These are phyloP conservation scores for Odontocolon sp. DNA, from an alignment of 2,888 invertebrate species.

Conservation along the genomic window DNA sequence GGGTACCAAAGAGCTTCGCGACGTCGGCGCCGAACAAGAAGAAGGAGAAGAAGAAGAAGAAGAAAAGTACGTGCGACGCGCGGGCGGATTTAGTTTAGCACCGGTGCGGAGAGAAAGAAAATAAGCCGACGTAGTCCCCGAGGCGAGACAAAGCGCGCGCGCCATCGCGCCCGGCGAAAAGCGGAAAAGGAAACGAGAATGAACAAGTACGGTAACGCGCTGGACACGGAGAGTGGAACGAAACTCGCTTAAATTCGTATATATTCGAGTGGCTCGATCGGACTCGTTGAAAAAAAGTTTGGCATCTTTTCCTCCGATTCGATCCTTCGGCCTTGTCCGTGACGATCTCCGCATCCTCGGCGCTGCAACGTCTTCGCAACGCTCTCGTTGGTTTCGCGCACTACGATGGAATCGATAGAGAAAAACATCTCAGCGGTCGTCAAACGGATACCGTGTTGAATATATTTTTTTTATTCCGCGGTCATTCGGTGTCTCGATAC, in stretches of 20 bases:
- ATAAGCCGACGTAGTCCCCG: conserved; percentile 23
- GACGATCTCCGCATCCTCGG: no score
- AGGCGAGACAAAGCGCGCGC: conserved; percentile 18
- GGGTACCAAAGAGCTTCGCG: conserved; percentile 43
- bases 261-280: conserved; percentile 51
- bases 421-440: no score
- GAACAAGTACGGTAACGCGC: conserved; percentile 13
- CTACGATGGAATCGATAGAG: no score
- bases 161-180: conserved; percentile 19
- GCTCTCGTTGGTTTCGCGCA: no score
- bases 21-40: not conserved
- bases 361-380: no score
- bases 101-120: conserved; percentile 25
- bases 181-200: conserved; percentile 20
- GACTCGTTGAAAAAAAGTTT: conserved; percentile 33
- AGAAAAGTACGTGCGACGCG: conserved; percentile 31
- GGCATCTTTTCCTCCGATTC: not conserved
- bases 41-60: conserved; percentile 11
- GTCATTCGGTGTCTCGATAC: no score
- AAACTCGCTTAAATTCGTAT: conserved; percentile 59
- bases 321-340: no score
- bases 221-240: conserved; percentile 20
- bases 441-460: no score
- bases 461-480: no score
- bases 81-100: conserved; percentile 17